Percentiles rank a stretch among this genome's conserved stretches.
phyloP scores from a whole-genome alignment of 2,888 invertebrate genomes.

The Bellardia pandia region DNA sequence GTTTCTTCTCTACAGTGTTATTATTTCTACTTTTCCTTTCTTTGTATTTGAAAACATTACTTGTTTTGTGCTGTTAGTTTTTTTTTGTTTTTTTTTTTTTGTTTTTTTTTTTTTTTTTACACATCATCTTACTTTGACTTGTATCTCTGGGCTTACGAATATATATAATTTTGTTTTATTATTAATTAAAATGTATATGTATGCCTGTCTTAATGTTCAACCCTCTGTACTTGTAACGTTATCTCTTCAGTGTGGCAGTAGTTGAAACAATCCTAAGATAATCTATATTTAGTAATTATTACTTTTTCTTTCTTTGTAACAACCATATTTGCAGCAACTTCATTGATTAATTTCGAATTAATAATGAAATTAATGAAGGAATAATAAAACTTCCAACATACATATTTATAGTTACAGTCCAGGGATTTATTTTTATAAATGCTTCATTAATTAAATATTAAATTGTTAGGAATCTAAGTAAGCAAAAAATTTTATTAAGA shows the following conservation, averaged over 20 bases:
- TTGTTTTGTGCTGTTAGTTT: constrained; percentile 21
- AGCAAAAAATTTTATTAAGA: neutral
- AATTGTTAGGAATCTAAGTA: neutral
- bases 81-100: neutral
- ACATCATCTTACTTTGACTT: constrained; percentile 30
- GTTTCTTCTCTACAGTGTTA: constrained; percentile 37
- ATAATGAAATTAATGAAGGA: constrained; percentile 35
- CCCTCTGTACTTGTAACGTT: neutral
- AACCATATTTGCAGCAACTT: constrained; percentile 19
- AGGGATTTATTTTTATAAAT: neutral
- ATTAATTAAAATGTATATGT: constrained; percentile 51
- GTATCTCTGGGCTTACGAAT: neutral
- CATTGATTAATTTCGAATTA: constrained; percentile 63
- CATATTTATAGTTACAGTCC: neutral
- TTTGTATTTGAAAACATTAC: constrained; percentile 7
- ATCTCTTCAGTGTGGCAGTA: constrained; percentile 20
- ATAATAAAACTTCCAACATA: neutral
- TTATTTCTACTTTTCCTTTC: constrained; percentile 52
- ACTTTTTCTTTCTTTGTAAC: constrained; percentile 8
- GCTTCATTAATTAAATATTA: neutral
- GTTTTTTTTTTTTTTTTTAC: neutral
- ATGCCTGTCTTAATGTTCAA: neutral
- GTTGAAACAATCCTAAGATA: constrained; percentile 10
- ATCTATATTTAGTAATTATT: constrained; percentile 39
- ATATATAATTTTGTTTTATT: constrained; percentile 27